Evolutionary conservation across 2,888 invertebrate genomes (phyloP), one percentile per base, ranked within the genome.

Genomic region (Cabera pusaria): DNA sequence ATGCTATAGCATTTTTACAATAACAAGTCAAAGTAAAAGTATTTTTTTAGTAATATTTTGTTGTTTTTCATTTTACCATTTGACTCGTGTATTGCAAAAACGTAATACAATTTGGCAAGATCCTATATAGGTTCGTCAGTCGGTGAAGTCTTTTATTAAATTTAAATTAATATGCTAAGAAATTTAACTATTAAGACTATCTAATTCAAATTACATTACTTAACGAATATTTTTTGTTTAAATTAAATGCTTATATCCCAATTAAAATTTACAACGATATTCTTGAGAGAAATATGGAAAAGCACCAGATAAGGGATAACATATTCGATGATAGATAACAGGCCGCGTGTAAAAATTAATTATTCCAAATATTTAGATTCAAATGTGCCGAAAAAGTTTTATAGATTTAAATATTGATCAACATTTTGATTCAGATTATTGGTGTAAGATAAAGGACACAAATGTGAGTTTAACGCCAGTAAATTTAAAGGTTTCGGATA

Each of bases 41-140:
- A 41, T 50, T 56, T 31, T 46, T 55, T 32, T 42, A 11, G 36
- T 2, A 14, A 26, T n/a, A 14, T 14, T 52, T 58, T 62, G 44
- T 36, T 44, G 24, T 21, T 29, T 53, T 47, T 50, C 47, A 45
- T 56, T 47, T 59, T 45, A 36, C 36, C 23, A 19, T 36, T 52
- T 51, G 52, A 49, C 50, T 42, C 48, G 10, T 44, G 56, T 56
- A 50, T 35, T 48, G 46, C 35, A 43, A 46, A 39, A 49, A 61
- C 58, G 22, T 35, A 42, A 45, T 41, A 64, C 56, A 66, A 59
- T 65, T 71, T 83, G 85, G 85, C 85, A 84, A 85, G 85, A 83
- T 71, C 69, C 66, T 70, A 72, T n/a, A n/a, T 72, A 61, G 41
- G 63, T 59, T 64, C 48, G 54, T 80, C 81, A 79, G 76, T 82